Conservation (phyloP, 2,888 invertebrate genomes). For the Tenthredo scrophulariae region DNA sequence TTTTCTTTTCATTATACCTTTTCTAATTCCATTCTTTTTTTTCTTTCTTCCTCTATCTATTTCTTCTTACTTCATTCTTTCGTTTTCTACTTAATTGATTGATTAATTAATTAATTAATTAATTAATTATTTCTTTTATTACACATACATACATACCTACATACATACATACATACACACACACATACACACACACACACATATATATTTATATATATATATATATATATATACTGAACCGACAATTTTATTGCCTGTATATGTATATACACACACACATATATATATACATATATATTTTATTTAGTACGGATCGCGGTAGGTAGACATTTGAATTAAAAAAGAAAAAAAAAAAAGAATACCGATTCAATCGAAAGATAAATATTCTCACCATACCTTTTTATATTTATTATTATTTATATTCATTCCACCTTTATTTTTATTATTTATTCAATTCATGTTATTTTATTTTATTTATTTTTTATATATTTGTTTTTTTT, state of each 20-base stretch:
- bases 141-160: no score
- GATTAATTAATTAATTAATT: background rate
- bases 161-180: no score
- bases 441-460: no score
- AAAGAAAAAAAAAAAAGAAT: background rate
- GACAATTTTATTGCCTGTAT: constrained; percentile 11
- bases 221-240: background rate
- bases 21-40: constrained; percentile 6
- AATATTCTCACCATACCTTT: background rate
- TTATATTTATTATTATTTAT: background rate
- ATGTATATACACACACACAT: background rate
- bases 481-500: background rate
- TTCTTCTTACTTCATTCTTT: background rate
- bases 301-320: constrained; percentile 33
- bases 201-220: no score
- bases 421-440: no score
- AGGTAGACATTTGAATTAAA: background rate
- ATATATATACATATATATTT: background rate
- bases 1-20: background rate
- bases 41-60: background rate
- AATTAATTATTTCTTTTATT: background rate
- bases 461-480: no score
- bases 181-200: no score
- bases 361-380: background rate
- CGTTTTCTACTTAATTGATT: background rate